phyloP scores from a whole-genome alignment of 2,113 vertebrate genomes.

The Phalacrocorax pelagicus region DNA sequence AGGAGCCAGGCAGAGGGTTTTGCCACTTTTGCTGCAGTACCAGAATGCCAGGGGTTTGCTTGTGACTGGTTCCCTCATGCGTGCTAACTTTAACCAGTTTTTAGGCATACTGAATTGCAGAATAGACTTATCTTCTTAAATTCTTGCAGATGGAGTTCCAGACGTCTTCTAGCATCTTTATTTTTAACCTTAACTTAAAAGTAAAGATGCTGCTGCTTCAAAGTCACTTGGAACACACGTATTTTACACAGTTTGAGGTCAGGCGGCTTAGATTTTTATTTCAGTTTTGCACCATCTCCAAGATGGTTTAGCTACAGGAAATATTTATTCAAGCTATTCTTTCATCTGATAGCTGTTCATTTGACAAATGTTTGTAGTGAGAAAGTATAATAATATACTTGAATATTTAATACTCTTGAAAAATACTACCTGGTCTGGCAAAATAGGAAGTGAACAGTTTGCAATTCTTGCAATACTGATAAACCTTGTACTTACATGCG shows the following conservation, averaged over 20 bases:
- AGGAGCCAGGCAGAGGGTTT: background rate
- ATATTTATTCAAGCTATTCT: accelerated
- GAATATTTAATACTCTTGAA: too few relatives aligned
- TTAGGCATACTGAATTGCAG: background rate
- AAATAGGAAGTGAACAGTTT: background rate
- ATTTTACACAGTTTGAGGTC: background rate
- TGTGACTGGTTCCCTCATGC: background rate
- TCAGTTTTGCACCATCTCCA: background rate
- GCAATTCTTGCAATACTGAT: background rate
- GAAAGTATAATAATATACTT: background rate
- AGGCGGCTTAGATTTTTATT: background rate
- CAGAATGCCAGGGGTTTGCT: background rate
- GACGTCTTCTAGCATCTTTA: background rate
- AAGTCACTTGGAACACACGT: background rate
- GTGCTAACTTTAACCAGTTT: background rate
- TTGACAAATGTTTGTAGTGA: background rate
- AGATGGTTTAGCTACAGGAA: background rate
- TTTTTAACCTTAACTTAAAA: background rate
- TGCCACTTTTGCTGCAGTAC: background rate
- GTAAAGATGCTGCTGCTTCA: background rate
- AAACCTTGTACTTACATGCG: background rate
- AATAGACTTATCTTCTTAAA: background rate
- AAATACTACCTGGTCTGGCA: background rate
- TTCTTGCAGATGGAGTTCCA: background rate
- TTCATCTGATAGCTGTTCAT: background rate